These are phyloP conservation scores for Henricia sp. DNA, from an alignment of 53 echinoderm and acorn worm species.

Conservation along the genomic window DNA sequence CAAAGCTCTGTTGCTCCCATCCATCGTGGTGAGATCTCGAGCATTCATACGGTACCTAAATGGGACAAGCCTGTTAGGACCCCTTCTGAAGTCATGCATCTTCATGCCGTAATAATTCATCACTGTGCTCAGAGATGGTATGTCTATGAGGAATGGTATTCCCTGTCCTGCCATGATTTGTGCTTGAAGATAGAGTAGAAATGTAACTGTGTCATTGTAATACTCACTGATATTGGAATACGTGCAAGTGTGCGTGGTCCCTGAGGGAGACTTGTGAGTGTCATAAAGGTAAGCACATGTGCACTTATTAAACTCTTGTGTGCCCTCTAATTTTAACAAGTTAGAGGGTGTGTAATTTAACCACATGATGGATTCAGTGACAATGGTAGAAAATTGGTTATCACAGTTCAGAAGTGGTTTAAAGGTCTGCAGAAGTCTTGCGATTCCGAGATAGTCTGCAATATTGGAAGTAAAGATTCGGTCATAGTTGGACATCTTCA, in stretches of 20 bases:
- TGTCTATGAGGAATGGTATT: background rate
- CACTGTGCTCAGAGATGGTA: background rate
- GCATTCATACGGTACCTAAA: constrained; percentile 53
- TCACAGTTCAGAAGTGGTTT: constrained; percentile 37
- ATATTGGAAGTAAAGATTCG: constrained; percentile 69
- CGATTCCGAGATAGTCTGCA: constrained; percentile 47
- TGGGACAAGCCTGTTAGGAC: constrained; percentile 65
- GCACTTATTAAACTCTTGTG: background rate
- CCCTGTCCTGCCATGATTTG: constrained; percentile 8
- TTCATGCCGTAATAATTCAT: constrained; percentile 55
- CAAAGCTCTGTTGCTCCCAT: constrained; percentile 21
- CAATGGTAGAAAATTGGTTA: constrained; percentile 25
- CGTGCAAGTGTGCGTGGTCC: no score
- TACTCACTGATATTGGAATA: constrained; percentile 53
- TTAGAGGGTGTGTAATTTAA: background rate
- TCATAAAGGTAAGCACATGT: background rate
- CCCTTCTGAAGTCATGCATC: constrained; percentile 70
- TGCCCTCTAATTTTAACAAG: background rate
- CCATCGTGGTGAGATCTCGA: constrained; percentile 38
- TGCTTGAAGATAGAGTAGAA: constrained; percentile 5
- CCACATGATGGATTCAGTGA: constrained; percentile 59
- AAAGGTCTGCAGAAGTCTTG: constrained; percentile 29
- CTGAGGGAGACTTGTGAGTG: background rate
- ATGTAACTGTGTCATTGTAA: constrained; percentile 65
- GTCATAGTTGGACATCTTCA: constrained; percentile 39